Conservation (phyloP, 1,140 invertebrate species). For the Musca domestica region DNA sequence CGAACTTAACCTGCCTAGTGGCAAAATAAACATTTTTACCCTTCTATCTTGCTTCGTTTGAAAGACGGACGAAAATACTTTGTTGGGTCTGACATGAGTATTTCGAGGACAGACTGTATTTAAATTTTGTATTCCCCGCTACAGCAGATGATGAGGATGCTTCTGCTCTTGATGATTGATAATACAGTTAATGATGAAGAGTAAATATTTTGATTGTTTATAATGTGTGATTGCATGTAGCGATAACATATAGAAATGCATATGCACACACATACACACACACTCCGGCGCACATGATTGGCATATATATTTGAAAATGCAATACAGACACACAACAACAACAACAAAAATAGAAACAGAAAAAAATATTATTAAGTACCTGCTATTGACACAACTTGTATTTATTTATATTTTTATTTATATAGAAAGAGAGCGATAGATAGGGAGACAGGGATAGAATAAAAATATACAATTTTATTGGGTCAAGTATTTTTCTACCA, state of each 20-base stretch:
- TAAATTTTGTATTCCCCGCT: no score
- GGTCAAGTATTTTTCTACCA: constrained; percentile 1
- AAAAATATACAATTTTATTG: constrained; percentile 4
- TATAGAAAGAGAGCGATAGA: no score
- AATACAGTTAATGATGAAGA: constrained; percentile 12
- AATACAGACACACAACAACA: background rate
- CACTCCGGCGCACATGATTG: background rate
- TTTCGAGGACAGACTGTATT: no score
- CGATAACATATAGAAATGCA: background rate
- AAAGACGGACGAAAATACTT: no score
- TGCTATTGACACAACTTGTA: no score
- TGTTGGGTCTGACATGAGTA: no score
- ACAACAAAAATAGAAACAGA: background rate
- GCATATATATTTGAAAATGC: background rate
- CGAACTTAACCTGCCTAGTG: no score
- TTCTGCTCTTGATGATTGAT: constrained; percentile 3
- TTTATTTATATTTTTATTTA: no score
- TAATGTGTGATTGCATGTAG: no score
- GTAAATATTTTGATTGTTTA: background rate
- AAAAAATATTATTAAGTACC: no score
- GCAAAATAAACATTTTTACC: no score
- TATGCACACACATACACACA: background rate
- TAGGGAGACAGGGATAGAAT: background rate
- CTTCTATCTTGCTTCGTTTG: no score
- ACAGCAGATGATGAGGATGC: background rate